A percentile compares a stretch with the other conserved stretches of the same genome.
Conservation (phyloP, 2,888 invertebrate species). For the Bedellia somnulentella region DNA sequence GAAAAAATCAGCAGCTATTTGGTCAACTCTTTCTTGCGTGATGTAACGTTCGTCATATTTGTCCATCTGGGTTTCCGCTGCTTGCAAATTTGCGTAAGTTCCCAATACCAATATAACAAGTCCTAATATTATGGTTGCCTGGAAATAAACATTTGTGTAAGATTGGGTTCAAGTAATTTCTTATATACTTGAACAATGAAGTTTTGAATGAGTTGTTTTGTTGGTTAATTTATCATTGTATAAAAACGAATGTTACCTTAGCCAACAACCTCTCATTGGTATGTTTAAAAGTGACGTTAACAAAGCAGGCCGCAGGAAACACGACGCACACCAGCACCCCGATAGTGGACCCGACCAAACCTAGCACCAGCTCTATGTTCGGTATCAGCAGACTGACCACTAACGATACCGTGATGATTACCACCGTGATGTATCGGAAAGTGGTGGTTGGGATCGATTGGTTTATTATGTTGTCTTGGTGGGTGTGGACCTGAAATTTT, state of each 20-base stretch:
- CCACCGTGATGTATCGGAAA: constrained; percentile 81
- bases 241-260: constrained; percentile 59
- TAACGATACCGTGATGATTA: constrained; percentile 76
- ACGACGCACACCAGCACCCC: constrained; percentile 92
- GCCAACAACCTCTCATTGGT: constrained; percentile 82
- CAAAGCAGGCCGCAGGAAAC: constrained; percentile 89
- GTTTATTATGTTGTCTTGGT: constrained; percentile 64
- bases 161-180: no score
- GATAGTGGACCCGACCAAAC: constrained; percentile 92
- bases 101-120: constrained; percentile 87
- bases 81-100: constrained; percentile 85
- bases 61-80: constrained; percentile 57
- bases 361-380: constrained; percentile 91
- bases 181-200: no score
- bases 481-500: constrained; percentile 62
- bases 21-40: constrained; percentile 38
- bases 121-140: constrained; percentile 79
- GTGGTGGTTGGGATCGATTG: constrained; percentile 80
- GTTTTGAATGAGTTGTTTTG: no score
- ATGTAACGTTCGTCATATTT: constrained; percentile 35
- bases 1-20: constrained; percentile 48
- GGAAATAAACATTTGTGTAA: no score
- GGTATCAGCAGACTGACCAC: constrained; percentile 85
- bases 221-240: background rate
- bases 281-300: constrained; percentile 79